A percentile compares a stretch with the other conserved stretches of the same genome.
phyloP scores from a whole-genome alignment of 2,797 vertebrate species.

The Argentina silus region DNA sequence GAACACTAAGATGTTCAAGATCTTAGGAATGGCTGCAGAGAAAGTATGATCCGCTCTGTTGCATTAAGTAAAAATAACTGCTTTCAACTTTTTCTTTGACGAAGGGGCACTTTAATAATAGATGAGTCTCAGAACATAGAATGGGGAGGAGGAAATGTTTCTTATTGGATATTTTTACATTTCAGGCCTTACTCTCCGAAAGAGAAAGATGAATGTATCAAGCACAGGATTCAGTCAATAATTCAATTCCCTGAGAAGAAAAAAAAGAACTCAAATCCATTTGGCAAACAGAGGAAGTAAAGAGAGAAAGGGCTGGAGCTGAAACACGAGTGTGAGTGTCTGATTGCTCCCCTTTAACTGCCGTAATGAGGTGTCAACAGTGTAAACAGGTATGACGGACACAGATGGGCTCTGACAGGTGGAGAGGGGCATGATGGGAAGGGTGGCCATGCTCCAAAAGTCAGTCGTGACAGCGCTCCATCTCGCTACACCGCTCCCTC shows the following conservation, averaged over 20 bases:
- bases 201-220: slow-evolving; percentile 32
- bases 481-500: slow-evolving; percentile 5
- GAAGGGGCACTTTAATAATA: slow-evolving; percentile 36
- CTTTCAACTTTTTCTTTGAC: slow-evolving; percentile 30
- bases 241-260: slow-evolving; percentile 27
- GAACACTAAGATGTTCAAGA: not conserved
- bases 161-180: slow-evolving; percentile 41
- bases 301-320: not conserved
- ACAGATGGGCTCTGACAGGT: slow-evolving; percentile 59
- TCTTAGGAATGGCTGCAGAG: slow-evolving; percentile 19
- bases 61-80: slow-evolving; percentile 26
- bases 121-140: slow-evolving; percentile 18
- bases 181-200: slow-evolving; percentile 11
- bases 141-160: slow-evolving; percentile 24
- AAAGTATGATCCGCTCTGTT: slow-evolving; percentile 12
- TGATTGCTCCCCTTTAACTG: slow-evolving; percentile 20
- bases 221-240: slow-evolving; percentile 46
- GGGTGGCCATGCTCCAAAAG: slow-evolving; percentile 27
- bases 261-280: slow-evolving; percentile 1
- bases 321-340: not conserved
- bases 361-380: slow-evolving; percentile 56
- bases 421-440: slow-evolving; percentile 9
- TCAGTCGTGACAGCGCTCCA: slow-evolving; percentile 26
- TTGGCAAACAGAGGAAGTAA: not conserved
- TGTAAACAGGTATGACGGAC: slow-evolving; percentile 66